Base-by-base conservation (phyloP, 1,140 invertebrate genomes). In the Bacillus rossius region DNA sequence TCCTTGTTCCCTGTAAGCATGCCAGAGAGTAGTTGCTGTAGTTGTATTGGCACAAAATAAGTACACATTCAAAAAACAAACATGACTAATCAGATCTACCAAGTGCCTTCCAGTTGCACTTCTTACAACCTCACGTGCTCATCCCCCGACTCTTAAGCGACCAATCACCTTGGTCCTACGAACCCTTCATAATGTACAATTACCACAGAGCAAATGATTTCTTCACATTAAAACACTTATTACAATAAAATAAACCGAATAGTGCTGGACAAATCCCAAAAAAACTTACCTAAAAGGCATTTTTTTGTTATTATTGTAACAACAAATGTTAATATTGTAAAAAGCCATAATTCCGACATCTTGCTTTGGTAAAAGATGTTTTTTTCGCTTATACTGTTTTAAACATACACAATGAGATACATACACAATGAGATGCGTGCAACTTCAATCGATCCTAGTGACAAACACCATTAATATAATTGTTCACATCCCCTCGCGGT, bases 31-130 rank as follows among this genome's bases (percentile, higher is more conserved):
- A 43, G 20, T 19, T n/a, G 40, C 38, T 26, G 23, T 43, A 41
- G 23, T 25, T 42, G 19, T 16, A 55, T 55, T 55, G 53, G 53
- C 53, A 55, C 53, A 55, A 55, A 49, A 55, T 55, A 55, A 55
- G 53, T 55, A 55, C 53, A 55, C 53, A 55, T 55, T 42, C 25
- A 55, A 55, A 53, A 55, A 49, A 19, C 26, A 14, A 49, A 49
- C 20, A 22, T 49, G 26, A 22, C 22, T 25, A n/a, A 17, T 25
- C 29, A 26, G 51, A 40, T 38, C 41, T 40, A 53, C 41, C 37
- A 17, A 40, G 14, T 38, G 20, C 29, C 16, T 22, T 43, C 53
- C 10, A 20, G 16, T 23, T 41, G 16, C 22, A 20, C 22, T 41
- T 22, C 14, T 10, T 42, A 22, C 23, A 43, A 40, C 25, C 40